Percentiles rank a stretch among this genome's conserved stretches.
Conservation (phyloP, 2,888 invertebrate genomes). For the Epicampocera succincta region DNA sequence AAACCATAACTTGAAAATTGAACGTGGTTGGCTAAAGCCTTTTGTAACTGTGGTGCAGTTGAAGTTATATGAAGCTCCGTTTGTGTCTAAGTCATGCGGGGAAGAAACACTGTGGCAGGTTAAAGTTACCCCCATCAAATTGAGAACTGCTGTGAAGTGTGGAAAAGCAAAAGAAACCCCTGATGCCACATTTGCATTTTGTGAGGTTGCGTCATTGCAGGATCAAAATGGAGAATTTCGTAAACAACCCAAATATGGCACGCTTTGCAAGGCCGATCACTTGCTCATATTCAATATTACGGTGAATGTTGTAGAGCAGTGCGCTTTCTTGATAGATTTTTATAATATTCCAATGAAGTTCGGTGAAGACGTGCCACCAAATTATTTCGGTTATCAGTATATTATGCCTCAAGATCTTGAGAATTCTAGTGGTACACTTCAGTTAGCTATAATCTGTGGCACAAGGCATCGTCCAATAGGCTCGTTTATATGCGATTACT, state of each 20-base stretch:
- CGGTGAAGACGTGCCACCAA: slow-evolving; percentile 42
- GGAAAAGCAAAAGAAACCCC: neutral
- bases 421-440: slow-evolving; percentile 87
- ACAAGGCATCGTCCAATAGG: slow-evolving; percentile 90
- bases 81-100: slow-evolving; percentile 82
- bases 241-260: slow-evolving; percentile 85
- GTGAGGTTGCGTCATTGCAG: slow-evolving; percentile 63
- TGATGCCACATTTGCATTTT: slow-evolving; percentile 43
- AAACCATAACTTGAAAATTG: slow-evolving; percentile 82
- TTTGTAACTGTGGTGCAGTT: slow-evolving; percentile 91
- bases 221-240: slow-evolving; percentile 58
- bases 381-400: slow-evolving; percentile 91
- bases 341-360: slow-evolving; percentile 80
- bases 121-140: slow-evolving; percentile 77
- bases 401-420: slow-evolving; percentile 90
- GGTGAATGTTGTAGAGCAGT: slow-evolving; percentile 86
- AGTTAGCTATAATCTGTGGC: slow-evolving; percentile 88
- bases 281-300: slow-evolving; percentile 89
- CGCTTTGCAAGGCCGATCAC: slow-evolving; percentile 86
- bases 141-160: slow-evolving; percentile 5
- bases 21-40: slow-evolving; percentile 88
- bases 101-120: slow-evolving; percentile 76
- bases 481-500: slow-evolving; percentile 84
- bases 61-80: slow-evolving; percentile 89
- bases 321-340: slow-evolving; percentile 91